Evolutionary conservation across 1,140 invertebrate species (phyloP), one percentile per base, ranked within the genome.

Genomic region (Lasaia peninsularis): DNA sequence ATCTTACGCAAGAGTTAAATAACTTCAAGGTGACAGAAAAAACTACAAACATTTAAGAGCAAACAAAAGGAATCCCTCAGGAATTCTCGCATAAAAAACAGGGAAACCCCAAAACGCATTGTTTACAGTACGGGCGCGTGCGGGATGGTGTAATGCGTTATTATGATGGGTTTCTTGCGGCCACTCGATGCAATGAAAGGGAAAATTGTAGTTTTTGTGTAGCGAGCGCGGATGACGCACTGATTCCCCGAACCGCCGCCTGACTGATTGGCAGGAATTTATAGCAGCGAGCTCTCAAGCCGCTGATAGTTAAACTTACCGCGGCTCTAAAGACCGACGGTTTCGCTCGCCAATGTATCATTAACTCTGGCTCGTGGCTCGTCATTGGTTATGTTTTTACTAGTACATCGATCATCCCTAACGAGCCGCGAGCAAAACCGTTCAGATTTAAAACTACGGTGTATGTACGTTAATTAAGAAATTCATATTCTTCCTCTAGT

Each of bases 31-130:
- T 78, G 78, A 73, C 71, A 70, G 49, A 53, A 79, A 78, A 79
- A 78, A 70, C 68, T 68, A 63, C 65, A 70, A 71, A 68, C 67
- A 66, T 77, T 73, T 75, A 75, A 73, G 62, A 65, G 67, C 79
- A 88, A 88, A 88, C 81, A 88, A 86, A 86, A 86, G 85, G 85
- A 78, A 88, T 86, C 79, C 85, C 85, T 80, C 59, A 85, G 78
- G 83, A 86, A 88, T 88, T 75, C 67, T 67, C 67, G 76, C 71
- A 78, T 77, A 86, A 85, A 87, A 86, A 88, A 72, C 65, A 78
- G 82, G 85, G 85, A 80, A 82, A 75, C 86, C 83, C 85, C 85
- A 73, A 88, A 85, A 85, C 68, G 73, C 69, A 80, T 85, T 88
- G 83, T 88, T 88, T 88, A 88, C 85, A 75, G 59, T 73, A 63